A percentile compares a stretch with the other conserved stretches of the same genome.
Conservation (phyloP, 2,797 vertebrate species). For the Eulemur rubriventer region DNA sequence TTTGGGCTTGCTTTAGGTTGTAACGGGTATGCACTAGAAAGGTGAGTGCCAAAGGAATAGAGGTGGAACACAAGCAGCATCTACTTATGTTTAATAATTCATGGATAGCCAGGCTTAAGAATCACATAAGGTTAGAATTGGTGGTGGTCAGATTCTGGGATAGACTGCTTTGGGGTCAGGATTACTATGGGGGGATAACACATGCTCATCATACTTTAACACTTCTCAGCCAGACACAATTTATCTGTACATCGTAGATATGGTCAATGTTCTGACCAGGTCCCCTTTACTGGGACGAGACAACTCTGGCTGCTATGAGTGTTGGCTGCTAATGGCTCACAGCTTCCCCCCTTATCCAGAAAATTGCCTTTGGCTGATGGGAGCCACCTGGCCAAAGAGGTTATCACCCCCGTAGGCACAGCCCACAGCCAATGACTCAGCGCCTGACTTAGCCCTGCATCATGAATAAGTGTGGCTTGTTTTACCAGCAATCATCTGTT, state of each 20-base stretch:
- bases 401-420: neutral
- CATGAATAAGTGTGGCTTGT: neutral
- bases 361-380: neutral
- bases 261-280: neutral
- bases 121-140: neutral
- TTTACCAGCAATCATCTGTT: neutral
- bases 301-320: neutral
- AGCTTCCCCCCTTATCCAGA: neutral
- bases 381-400: neutral
- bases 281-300: neutral
- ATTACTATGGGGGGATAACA: neutral
- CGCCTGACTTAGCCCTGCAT: neutral
- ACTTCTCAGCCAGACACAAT: neutral
- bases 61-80: neutral
- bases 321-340: neutral
- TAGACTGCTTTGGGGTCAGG: neutral
- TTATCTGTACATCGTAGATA: neutral
- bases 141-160: neutral
- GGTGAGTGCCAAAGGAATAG: neutral
- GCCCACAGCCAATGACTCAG: neutral
- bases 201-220: neutral
- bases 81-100: neutral
- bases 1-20: neutral
- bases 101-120: neutral
- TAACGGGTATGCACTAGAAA: neutral